Percentiles rank a stretch among this genome's conserved stretches.
These are phyloP conservation scores for Marmota monax DNA, from an alignment of 2,113 vertebrate species.

Conservation along the genomic window DNA sequence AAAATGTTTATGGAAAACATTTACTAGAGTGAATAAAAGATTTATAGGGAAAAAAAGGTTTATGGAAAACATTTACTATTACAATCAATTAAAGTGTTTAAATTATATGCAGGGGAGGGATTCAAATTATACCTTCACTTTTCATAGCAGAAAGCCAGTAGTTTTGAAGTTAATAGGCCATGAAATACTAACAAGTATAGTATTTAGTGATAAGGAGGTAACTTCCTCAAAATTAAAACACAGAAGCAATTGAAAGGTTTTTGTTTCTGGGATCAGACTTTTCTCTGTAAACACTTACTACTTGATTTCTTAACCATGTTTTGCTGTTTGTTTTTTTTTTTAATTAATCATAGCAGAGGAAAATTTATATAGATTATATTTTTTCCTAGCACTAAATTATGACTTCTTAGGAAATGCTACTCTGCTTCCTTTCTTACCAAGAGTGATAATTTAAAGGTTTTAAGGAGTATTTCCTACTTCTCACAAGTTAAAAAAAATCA, in stretches of 20 bases:
- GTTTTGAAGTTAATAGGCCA: background rate
- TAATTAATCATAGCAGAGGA: background rate
- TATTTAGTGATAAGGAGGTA: background rate
- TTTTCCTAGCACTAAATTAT: background rate
- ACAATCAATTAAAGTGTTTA: background rate
- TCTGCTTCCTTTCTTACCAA: background rate
- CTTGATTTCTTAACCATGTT: background rate
- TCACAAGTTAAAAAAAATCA: background rate
- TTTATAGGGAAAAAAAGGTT: background rate
- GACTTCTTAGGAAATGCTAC: background rate
- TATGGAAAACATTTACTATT: background rate
- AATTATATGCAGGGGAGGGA: background rate
- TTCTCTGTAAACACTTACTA: background rate
- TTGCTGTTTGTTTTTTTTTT: background rate
- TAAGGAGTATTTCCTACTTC: background rate
- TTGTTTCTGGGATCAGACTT: background rate
- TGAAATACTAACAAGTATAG: background rate
- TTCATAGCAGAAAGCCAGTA: background rate
- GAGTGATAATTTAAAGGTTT: background rate
- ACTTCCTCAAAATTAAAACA: constrained; percentile 1
- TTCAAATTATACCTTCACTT: background rate
- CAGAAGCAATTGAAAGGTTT: background rate
- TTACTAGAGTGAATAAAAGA: background rate
- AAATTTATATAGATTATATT: background rate
- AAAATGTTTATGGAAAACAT: background rate